These are phyloP conservation scores for Albula goreensis DNA, from an alignment of 2,113 vertebrate genomes.

Conservation along the genomic window DNA sequence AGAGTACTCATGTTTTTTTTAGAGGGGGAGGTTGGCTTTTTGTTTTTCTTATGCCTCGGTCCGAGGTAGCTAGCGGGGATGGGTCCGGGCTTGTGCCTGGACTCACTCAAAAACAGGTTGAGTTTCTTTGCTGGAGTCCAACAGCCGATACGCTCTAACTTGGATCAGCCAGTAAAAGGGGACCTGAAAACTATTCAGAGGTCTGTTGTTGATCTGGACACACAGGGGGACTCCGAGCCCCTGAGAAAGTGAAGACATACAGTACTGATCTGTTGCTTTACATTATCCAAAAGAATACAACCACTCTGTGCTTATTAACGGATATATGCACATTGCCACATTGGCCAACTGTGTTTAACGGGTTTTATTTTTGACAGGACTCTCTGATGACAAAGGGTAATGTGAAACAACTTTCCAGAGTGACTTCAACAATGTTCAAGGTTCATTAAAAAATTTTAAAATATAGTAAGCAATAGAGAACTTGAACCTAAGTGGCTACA, in stretches of 20 bases:
- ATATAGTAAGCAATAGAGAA: too few relatives aligned
- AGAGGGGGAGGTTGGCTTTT: neutral
- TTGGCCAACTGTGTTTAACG: neutral
- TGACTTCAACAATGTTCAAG: neutral
- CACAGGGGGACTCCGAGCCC: neutral
- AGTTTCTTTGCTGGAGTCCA: neutral
- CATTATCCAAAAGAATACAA: neutral
- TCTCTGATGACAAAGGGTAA: neutral
- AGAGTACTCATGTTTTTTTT: slow-evolving; percentile 43
- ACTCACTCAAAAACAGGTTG: neutral
- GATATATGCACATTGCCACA: neutral
- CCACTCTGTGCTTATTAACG: neutral
- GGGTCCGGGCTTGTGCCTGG: neutral
- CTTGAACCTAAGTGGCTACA: too few relatives aligned
- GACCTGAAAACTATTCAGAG: neutral
- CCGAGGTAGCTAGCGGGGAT: neutral
- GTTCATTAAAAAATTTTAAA: too few relatives aligned
- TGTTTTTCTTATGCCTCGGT: neutral
- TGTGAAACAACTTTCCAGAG: neutral
- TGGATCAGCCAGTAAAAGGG: neutral
- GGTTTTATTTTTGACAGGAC: neutral
- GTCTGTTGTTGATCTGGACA: neutral
- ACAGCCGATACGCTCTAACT: neutral
- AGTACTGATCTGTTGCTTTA: neutral
- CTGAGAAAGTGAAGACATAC: too few relatives aligned